phyloP scores from a whole-genome alignment of 2,797 vertebrate species.

The Bradypus variegatus region DNA sequence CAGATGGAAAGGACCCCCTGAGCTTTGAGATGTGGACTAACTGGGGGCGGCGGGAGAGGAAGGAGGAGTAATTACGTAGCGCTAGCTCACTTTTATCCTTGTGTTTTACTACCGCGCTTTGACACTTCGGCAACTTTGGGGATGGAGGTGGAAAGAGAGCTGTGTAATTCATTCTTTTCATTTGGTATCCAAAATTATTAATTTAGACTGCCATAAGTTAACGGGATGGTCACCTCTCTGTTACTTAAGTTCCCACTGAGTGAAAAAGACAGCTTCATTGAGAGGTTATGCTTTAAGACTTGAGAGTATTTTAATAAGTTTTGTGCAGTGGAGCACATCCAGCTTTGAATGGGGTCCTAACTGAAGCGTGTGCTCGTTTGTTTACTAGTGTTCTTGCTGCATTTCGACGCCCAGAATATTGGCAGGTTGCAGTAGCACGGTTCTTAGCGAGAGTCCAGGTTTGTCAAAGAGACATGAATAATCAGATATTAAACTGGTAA shows the following conservation, averaged over 20 bases:
- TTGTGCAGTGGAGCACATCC: slow-evolving; percentile 6
- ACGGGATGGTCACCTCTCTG: background rate
- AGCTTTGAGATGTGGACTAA: background rate
- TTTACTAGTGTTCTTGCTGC: background rate
- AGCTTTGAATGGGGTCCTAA: background rate
- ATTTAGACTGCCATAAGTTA: background rate
- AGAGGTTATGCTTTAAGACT: background rate
- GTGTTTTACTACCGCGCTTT: background rate
- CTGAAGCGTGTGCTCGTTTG: background rate
- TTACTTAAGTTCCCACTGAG: background rate
- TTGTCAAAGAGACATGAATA: background rate
- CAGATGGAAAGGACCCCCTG: background rate
- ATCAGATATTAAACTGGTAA: background rate
- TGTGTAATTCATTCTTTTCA: background rate
- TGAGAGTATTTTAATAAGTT: background rate
- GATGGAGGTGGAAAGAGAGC: background rate
- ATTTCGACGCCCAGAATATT: background rate
- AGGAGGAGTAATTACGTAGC: background rate
- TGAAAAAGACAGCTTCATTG: background rate
- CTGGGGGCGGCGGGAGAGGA: background rate
- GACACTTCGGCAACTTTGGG: slow-evolving; percentile 35
- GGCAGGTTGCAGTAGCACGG: background rate
- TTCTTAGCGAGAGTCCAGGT: background rate
- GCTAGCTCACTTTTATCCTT: background rate
- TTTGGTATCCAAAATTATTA: background rate